phyloP scores from a whole-genome alignment of 2,888 invertebrate genomes.

The Ashinkailepas kermadecensis region DNA sequence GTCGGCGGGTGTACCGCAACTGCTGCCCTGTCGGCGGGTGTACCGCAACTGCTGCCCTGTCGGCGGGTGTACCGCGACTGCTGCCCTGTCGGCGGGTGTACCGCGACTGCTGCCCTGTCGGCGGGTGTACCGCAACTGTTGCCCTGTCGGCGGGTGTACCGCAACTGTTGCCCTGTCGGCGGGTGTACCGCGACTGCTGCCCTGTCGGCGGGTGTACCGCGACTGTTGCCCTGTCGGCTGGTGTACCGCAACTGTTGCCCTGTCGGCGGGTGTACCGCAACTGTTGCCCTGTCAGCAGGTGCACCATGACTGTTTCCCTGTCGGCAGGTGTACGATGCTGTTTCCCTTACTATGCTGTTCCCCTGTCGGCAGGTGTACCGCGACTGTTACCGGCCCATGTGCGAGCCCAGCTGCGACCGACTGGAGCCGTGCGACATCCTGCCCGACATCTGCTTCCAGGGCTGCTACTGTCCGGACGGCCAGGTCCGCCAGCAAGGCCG shows the following conservation, averaged over 20 bases:
- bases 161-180: constrained; percentile 59
- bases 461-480: constrained; percentile 78
- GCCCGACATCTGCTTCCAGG: constrained; percentile 64
- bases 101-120: no score
- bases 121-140: background rate
- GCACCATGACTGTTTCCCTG: no score
- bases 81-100: no score
- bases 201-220: no score
- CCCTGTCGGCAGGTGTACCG: constrained; percentile 47
- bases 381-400: constrained; percentile 68
- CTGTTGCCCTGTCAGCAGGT: no score
- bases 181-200: background rate
- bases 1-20: no score
- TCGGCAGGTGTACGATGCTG: background rate
- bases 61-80: no score
- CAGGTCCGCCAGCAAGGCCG: constrained; percentile 53
- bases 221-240: no score
- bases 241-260: no score
- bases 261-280: no score
- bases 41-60: no score
- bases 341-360: background rate
- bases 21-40: no score
- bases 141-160: constrained; percentile 45
- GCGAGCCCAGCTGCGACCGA: constrained; percentile 68
- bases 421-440: constrained; percentile 55